These are phyloP conservation scores for Pedetes capensis DNA, from an alignment of 2,113 vertebrate genomes.

Conservation along the genomic window DNA sequence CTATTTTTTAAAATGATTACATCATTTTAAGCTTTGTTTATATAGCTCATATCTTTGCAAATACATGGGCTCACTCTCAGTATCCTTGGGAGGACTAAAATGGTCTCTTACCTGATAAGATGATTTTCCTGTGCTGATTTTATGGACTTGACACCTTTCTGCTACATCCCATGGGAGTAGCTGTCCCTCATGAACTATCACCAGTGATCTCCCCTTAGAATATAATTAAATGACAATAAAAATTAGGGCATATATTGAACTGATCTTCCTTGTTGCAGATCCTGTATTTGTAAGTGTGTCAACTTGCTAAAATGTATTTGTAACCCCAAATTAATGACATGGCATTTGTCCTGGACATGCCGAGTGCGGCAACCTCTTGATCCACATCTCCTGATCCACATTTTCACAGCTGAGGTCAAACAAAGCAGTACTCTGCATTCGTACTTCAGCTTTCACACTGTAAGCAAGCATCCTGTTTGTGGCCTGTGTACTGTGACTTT, in stretches of 20 bases:
- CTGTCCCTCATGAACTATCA: not conserved
- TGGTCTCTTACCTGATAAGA: not conserved
- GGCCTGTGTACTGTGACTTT: not conserved
- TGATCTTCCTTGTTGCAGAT: not conserved
- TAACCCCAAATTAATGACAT: not conserved
- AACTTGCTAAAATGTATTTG: not conserved
- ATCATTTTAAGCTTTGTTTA: not conserved
- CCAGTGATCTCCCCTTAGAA: not conserved
- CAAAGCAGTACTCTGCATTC: not conserved
- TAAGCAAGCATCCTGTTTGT: not conserved
- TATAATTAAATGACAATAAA: not conserved
- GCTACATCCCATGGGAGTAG: not conserved
- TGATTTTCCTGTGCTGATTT: not conserved
- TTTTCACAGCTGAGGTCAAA: not conserved
- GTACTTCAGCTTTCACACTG: not conserved
- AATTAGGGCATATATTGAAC: not conserved
- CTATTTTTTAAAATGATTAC: not conserved
- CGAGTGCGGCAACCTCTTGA: not conserved
- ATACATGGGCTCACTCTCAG: not conserved
- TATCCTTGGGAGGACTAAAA: not conserved
- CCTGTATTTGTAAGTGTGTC: not conserved
- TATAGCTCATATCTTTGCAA: not conserved
- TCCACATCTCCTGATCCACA: rapidly evolving
- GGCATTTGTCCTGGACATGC: no score
- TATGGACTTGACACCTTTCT: not conserved